Base-by-base conservation (phyloP, 2,797 vertebrate genomes). In the Cossypha dichroa region DNA sequence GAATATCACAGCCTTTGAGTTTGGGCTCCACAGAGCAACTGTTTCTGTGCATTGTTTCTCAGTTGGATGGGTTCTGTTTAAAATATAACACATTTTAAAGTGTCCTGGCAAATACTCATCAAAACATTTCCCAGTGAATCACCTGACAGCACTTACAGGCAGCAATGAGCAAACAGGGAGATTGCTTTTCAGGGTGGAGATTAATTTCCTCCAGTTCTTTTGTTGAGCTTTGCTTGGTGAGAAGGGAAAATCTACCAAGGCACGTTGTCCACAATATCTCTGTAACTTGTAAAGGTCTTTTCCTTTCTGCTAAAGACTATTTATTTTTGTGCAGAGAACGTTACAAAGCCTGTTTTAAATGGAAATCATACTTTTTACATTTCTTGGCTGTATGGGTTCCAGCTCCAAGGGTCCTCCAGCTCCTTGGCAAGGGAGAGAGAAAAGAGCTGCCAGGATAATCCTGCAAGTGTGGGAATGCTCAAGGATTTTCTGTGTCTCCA, bases 21-120 rank as follows among this genome's bases (percentile, higher is more conserved):
- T 25, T 79, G 66, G 80, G 18, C n/a, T 74, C 66, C 2, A 4
- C 83, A 94, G 8, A 66, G 49, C 31, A 68, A 36, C 25, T 3
- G 8, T 83, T 90, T 88, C 86, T 90, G 66, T 85, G 73, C 83
- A 62, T 91, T 88, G 48, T 70, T 79, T 85, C 94, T 88, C 78
- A 73, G 26, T 22, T 62, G 69, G 94, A 41, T 56, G 68, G 28
- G 18, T 77, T 91, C 84, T 93, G 48, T 85, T 97, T 82, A 92
- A 96, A 97, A 94, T 51, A 59, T 10, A 60, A 52, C 64, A 58
- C 55, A 46, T 85, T 82, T 78, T 90, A 70, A 96, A 93, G 48
- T 54, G 48, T 94, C 67, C 34, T 95, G 76, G 85, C 51, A 90
- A 88, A 89, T 45, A 28, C 23, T 81, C 66, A 29, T 49, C 0